Conservation (phyloP, 1,140 invertebrate species). For the Lordiphosa collinella region DNA sequence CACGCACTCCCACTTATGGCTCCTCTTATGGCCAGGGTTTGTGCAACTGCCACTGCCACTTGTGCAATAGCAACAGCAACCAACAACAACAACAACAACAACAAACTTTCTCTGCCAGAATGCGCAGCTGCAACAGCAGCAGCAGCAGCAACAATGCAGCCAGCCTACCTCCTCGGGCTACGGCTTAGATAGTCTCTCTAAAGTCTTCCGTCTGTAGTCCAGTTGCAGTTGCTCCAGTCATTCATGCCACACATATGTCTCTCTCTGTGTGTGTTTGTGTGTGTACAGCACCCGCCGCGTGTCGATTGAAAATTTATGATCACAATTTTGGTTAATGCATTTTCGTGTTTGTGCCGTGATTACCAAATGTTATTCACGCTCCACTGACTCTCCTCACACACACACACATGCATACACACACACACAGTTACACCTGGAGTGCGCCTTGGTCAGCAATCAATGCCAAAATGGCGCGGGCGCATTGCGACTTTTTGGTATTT, state of each 20-base stretch:
- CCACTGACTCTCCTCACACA: conserved; percentile 45
- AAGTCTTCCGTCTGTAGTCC: conserved; percentile 55
- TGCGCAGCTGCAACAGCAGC: conserved; percentile 60
- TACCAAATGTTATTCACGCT: conserved; percentile 78
- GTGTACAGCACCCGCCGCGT: conserved; percentile 70
- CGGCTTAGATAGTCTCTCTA: conserved; percentile 26
- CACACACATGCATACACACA: too few relatives aligned
- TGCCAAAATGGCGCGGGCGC: conserved; percentile 68
- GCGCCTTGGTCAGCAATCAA: conserved; percentile 57
- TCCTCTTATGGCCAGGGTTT: conserved; percentile 9
- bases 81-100: conserved; percentile 38
- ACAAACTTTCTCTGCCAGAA: conserved; percentile 73
- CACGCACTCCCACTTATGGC: conserved; percentile 6
- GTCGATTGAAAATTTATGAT: conserved; percentile 78
- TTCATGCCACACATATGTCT: conserved; percentile 39
- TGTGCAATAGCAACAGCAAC: conserved; percentile 35
- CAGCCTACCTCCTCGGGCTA: conserved; percentile 24
- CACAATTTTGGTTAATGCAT: conserved; percentile 78
- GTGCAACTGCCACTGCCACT: conserved; percentile 50
- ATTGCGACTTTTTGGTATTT: conserved; percentile 47
- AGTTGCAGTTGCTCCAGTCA: conserved; percentile 64
- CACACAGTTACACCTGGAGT: conserved; percentile 9
- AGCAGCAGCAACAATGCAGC: conserved; percentile 27
- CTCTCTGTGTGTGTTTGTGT: background rate
- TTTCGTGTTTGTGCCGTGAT: conserved; percentile 77